These are phyloP conservation scores for Netelia fuscicornis DNA, from an alignment of 2,888 invertebrate species.

Conservation along the genomic window DNA sequence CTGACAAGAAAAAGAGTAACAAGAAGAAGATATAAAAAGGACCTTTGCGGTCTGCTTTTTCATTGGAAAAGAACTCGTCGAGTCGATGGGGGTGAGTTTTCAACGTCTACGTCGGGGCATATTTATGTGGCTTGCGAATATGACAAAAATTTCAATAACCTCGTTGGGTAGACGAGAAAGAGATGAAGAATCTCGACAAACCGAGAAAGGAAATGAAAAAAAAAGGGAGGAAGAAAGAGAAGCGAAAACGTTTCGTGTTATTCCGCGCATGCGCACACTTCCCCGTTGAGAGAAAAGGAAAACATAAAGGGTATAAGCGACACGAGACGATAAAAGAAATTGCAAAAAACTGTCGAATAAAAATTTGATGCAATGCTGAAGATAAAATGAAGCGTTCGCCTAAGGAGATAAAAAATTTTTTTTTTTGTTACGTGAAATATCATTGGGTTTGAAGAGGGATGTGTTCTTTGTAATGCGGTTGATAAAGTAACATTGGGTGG, in stretches of 20 bases:
- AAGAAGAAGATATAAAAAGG: constrained; percentile 1
- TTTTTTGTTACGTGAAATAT: background rate
- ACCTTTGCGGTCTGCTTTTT: background rate
- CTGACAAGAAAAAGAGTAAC: background rate
- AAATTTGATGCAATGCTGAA: constrained; percentile 31
- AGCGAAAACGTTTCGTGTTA: constrained; percentile 24
- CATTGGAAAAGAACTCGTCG: background rate
- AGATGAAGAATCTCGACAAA: constrained; percentile 48
- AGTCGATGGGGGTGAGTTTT: background rate
- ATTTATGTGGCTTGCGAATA: constrained; percentile 65
- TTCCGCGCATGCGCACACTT: constrained; percentile 15
- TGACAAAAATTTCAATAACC: constrained; percentile 76
- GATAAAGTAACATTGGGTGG: constrained; percentile 44
- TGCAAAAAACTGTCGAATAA: constrained; percentile 41
- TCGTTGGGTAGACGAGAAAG: constrained; percentile 20
- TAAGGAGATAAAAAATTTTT: background rate
- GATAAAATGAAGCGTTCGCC: constrained; percentile 10
- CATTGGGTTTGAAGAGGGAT: no score
- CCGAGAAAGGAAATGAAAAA: constrained; percentile 33
- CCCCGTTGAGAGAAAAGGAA: constrained; percentile 24
- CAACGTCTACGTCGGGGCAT: constrained; percentile 58
- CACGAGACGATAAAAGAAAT: constrained; percentile 52
- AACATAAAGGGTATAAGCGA: constrained; percentile 7
- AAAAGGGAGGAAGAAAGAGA: background rate
- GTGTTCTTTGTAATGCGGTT: constrained; percentile 21